Evolutionary conservation across 2,797 vertebrate species (phyloP).

Genomic region (Capromys pilorides): DNA sequence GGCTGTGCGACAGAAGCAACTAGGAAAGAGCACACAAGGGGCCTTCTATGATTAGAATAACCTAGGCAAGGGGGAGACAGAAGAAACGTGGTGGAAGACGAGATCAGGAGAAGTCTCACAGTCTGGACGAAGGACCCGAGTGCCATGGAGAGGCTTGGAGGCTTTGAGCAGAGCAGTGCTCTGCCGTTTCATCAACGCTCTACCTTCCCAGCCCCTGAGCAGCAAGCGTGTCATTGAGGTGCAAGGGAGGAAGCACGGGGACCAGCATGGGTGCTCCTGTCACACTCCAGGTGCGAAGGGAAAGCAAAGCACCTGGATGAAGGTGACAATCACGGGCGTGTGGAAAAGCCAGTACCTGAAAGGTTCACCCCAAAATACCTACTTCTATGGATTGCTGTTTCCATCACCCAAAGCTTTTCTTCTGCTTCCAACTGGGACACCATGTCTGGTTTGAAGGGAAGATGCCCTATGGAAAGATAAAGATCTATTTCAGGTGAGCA

Average conservation of each 20-base stretch:
- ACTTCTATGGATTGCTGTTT: slow-evolving; percentile 58
- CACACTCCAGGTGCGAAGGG: too few species aligned
- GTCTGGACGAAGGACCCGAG: not conserved
- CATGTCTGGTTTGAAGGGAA: slow-evolving; percentile 56
- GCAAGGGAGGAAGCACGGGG: not conserved
- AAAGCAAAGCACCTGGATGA: accelerated
- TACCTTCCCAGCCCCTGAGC: not conserved
- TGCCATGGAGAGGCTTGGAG: not conserved
- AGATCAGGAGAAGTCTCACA: not conserved
- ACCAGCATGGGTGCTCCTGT: not conserved
- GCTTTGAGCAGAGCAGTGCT: not conserved
- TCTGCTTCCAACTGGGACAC: slow-evolving; percentile 58
- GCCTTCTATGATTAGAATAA: not conserved
- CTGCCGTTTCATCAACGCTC: too few species aligned
- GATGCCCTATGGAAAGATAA: slow-evolving; percentile 19
- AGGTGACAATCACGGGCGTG: accelerated
- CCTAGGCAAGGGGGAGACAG: not conserved
- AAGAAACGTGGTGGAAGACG: not conserved
- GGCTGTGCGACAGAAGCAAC: not conserved
- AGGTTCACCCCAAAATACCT: not conserved
- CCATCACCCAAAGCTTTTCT: slow-evolving; percentile 58
- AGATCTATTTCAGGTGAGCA: not conserved
- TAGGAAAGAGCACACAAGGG: not conserved
- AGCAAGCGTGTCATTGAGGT: not conserved
- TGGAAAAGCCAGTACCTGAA: not conserved